Conservation (phyloP, 2,888 invertebrate genomes). For the Ennomos erosarius region DNA sequence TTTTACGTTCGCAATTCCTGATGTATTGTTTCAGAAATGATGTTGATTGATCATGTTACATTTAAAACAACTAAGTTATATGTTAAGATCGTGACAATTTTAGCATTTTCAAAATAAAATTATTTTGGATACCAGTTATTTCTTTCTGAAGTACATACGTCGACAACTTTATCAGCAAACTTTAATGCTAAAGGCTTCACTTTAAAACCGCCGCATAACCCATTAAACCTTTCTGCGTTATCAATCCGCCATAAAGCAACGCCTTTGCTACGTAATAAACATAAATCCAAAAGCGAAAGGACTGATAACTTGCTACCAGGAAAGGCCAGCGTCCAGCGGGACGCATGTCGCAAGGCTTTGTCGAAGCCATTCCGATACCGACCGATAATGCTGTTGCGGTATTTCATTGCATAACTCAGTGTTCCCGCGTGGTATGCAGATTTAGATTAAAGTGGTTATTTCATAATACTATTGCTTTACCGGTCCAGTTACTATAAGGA, state of each 20-base stretch:
- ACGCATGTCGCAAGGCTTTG: constrained; percentile 54
- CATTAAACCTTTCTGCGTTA: constrained; percentile 4
- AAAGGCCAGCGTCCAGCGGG: constrained; percentile 49
- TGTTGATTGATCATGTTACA: no score
- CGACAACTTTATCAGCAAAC: no score
- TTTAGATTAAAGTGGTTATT: constrained; percentile 18
- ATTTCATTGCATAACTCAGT: constrained; percentile 43
- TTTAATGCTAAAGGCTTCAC: neutral
- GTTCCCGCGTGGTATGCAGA: constrained; percentile 24
- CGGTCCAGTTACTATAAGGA: neutral
- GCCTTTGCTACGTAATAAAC: constrained; percentile 6
- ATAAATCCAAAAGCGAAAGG: constrained; percentile 36
- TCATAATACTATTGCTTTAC: constrained; percentile 5
- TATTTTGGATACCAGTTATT: no score
- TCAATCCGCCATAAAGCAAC: constrained; percentile 11
- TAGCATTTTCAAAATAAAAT: no score
- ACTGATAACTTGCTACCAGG: constrained; percentile 46
- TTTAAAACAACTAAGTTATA: no score
- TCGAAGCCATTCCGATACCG: constrained; percentile 38
- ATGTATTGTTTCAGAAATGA: no score
- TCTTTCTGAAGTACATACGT: no score
- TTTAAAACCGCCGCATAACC: neutral
- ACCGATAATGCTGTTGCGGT: constrained; percentile 41
- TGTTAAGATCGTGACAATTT: no score
- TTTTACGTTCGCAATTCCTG: no score